Base-by-base conservation (phyloP, 2,888 invertebrate genomes). In the Scaptomyza caliginosa region DNA sequence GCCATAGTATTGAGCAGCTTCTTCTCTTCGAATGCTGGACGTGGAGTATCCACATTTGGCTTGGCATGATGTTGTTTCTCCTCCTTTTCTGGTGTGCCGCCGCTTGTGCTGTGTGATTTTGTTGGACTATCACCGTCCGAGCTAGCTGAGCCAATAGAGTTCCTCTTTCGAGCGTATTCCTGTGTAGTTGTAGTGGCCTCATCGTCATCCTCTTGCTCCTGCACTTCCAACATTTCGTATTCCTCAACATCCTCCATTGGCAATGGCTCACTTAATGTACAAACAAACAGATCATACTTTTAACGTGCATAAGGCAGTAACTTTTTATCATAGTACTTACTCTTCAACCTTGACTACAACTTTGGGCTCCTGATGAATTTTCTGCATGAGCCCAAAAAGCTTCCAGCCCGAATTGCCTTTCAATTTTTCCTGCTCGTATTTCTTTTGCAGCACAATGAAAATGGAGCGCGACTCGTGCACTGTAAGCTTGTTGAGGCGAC, bases 391-490 rank as follows among this genome's bases (percentile, higher is more conserved):
- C 17, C 83, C 77, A 40, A 88, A 90, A 13, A 91, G 58, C 40
- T 91, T 90, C 91, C 91, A 91, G 2, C 88, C 78, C 2, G 91
- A 90, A 4, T 84, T 81, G 0, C 86, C 82, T 48, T 91, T 91
- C 0, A 80, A 23, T 40, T 88, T 90, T 59, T 91, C 91, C 62
- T 90, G 90, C 4, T 90, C 90, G 42, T 90, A 91, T 74, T 91
- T 91, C 54, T 91, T 91, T 24, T 89, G 90, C 34, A 91, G 67
- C 19, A 91, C 91, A 48, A 90, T 91, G 42, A 90, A 91, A 67
- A 91, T 91, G 11, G 91, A 90, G 42, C 90, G 90, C 4, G 90
- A 88, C 59, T 91, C 91, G 51, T 90, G 89, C 21, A 90, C 90
- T 2, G 91, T 89, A 24, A 91, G 79, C 71, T 90, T 90, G 62